Base-by-base conservation (phyloP, 92 coral and sea anemone species). In the Porites lobata region DNA sequence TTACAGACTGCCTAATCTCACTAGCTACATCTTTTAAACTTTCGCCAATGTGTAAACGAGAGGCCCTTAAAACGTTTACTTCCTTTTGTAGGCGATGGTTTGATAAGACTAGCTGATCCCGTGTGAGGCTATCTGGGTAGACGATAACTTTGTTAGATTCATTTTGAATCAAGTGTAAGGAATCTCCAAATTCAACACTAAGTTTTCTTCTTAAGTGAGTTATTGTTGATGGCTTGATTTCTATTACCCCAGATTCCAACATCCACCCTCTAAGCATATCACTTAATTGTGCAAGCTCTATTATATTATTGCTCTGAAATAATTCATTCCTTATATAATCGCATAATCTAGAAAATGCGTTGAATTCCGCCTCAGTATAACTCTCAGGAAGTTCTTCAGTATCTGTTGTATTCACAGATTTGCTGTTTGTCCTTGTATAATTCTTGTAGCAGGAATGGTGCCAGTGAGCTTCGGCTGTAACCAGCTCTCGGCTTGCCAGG, bases 361-460 rank as follows among this genome's bases (percentile, higher is more conserved):
- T n/a, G n/a, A n/a, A n/a, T n/a, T n/a, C n/a, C n/a, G n/a, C n/a
- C n/a, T n/a, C n/a, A n/a, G n/a, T n/a, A n/a, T n/a, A n/a, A n/a
- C n/a, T n/a, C n/a, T 75, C 65, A 32, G 18, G 80, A 32, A 75
- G 29, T 75, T 50, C 78, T 62, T 81, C 73, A 81, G 73, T 52
- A 67, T 82, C 80, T 67, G 77, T 58, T 19, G 21, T 72, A 53
- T 50, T 82, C 77, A 69, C 29, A 71, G 65, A 67, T 67, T 72
- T 72, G 65, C 77, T 69, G 65, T 72, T 72, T 82, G 77, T 51
- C 77, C 77, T 69, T 11, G 79, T 82, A 82, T 82, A 82, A 22
- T 82, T 69, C 77, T 72, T 82, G 87, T 82, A 82, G 77, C 80
- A 82, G 77, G 87, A 82, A 72, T 72, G 87, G 77, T 82, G 87